A percentile compares a stretch with the other conserved stretches of the same genome.
Conservation (phyloP, 2,797 vertebrate species). For the Catamblyrhynchus diadema region DNA sequence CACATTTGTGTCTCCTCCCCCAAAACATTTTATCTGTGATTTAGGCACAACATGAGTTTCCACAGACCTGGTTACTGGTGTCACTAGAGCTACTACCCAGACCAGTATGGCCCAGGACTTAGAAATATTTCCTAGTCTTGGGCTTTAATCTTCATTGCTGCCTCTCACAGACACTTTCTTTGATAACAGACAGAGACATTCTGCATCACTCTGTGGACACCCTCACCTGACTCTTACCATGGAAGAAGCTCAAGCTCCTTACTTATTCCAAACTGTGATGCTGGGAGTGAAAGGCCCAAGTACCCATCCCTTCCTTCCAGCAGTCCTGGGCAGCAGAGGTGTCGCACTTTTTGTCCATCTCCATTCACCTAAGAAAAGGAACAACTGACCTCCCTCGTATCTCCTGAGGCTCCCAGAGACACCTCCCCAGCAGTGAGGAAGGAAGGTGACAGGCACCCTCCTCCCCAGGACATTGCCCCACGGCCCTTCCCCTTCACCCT, state of each 20-base stretch:
- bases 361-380: not conserved
- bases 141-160: not conserved
- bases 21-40: not conserved
- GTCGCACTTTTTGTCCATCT: not conserved
- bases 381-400: not conserved
- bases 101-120: not conserved
- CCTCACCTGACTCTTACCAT: not conserved
- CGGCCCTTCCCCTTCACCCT: not conserved
- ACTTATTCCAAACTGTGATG: not conserved
- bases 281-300: not conserved
- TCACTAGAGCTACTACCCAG: not conserved
- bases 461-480: not conserved
- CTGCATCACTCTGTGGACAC: not conserved
- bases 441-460: not conserved
- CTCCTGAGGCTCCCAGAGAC: not conserved
- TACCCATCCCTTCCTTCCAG: not conserved
- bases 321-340: fast-evolving
- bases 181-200: not conserved
- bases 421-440: not conserved
- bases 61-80: not conserved
- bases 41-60: not conserved
- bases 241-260: not conserved
- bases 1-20: not conserved
- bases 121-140: not conserved
- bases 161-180: not conserved